Evolutionary conservation across 2,888 invertebrate genomes (phyloP).

Genomic region (Sarcophaga subvicina): DNA sequence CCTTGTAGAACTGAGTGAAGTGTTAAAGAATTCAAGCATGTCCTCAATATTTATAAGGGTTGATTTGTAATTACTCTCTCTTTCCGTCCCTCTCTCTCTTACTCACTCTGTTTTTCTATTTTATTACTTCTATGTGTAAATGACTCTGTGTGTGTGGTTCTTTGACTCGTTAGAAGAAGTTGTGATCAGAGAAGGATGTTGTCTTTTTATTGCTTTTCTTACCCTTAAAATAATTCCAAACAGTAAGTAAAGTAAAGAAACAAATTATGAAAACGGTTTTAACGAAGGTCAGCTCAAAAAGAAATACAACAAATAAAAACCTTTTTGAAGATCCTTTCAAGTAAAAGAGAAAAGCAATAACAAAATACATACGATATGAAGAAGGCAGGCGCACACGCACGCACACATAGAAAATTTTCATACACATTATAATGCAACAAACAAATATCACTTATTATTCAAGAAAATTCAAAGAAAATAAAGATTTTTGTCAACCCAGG

Average conservation of each 20-base stretch:
- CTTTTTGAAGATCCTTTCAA: slow-evolving; percentile 46
- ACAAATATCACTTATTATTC: slow-evolving; percentile 27
- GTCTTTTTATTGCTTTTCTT: slow-evolving; percentile 36
- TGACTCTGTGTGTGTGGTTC: not conserved
- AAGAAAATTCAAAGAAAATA: slow-evolving; percentile 16
- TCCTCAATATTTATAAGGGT: slow-evolving; percentile 61
- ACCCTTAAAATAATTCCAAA: slow-evolving; percentile 42
- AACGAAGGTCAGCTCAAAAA: slow-evolving; percentile 55
- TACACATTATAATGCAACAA: no score
- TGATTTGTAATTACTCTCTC: slow-evolving; percentile 33
- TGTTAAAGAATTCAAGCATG: slow-evolving; percentile 56
- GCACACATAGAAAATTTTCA: no score
- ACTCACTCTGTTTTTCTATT: not conserved
- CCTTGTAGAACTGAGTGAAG: slow-evolving; percentile 76
- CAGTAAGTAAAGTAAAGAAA: not conserved
- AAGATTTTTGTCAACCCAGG: slow-evolving; percentile 58
- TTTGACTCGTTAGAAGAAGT: slow-evolving; percentile 19
- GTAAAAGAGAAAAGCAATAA: slow-evolving; percentile 47
- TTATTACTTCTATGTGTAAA: not conserved
- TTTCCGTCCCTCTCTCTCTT: not conserved
- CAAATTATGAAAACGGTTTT: slow-evolving; percentile 33
- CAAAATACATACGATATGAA: slow-evolving; percentile 5
- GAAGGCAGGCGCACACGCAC: no score
- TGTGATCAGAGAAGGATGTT: slow-evolving; percentile 44
- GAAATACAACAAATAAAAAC: slow-evolving; percentile 34